These are phyloP conservation scores for Bombylius discolor DNA, from an alignment of 2,888 invertebrate genomes.

Conservation along the genomic window DNA sequence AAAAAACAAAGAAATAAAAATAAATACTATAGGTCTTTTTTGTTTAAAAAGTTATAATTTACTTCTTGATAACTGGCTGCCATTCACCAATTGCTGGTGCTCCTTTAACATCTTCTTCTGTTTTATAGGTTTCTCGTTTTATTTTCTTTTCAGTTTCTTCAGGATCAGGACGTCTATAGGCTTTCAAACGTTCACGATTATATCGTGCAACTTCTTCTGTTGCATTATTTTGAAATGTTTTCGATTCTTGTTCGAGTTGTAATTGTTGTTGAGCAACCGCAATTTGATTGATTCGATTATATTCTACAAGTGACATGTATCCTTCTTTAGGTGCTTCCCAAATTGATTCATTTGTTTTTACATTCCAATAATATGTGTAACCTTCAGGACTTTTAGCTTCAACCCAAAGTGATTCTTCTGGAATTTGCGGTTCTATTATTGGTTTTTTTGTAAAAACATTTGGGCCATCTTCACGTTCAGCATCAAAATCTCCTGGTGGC, in stretches of 20 bases:
- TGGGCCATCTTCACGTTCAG: constrained; percentile 20
- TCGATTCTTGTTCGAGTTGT: constrained; percentile 36
- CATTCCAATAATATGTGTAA: constrained; percentile 76
- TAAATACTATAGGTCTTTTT: background rate
- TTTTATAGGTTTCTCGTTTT: constrained; percentile 39
- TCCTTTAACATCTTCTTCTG: constrained; percentile 38
- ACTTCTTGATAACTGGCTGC: constrained; percentile 53
- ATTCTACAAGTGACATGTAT: constrained; percentile 52
- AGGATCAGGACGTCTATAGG: constrained; percentile 24
- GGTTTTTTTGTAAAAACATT: constrained; percentile 21
- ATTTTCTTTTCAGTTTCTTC: constrained; percentile 28
- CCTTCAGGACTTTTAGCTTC: constrained; percentile 67
- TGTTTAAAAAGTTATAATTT: constrained; percentile 20
- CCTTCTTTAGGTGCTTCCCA: constrained; percentile 66
- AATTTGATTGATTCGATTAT: constrained; percentile 42
- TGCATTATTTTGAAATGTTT: constrained; percentile 36
- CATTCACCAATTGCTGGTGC: constrained; percentile 64
- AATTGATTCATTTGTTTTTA: constrained; percentile 63
- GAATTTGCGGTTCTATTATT: constrained; percentile 23
- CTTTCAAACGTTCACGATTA: constrained; percentile 31
- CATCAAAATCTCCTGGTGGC: constrained; percentile 28
- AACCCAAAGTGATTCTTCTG: constrained; percentile 51
- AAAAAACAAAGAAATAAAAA: constrained; percentile 15
- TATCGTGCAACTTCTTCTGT: constrained; percentile 38
- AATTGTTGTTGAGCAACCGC: constrained; percentile 39